Evolutionary conservation across 2,888 invertebrate species (phyloP).

Genomic region (Tenthredo distinguenda): DNA sequence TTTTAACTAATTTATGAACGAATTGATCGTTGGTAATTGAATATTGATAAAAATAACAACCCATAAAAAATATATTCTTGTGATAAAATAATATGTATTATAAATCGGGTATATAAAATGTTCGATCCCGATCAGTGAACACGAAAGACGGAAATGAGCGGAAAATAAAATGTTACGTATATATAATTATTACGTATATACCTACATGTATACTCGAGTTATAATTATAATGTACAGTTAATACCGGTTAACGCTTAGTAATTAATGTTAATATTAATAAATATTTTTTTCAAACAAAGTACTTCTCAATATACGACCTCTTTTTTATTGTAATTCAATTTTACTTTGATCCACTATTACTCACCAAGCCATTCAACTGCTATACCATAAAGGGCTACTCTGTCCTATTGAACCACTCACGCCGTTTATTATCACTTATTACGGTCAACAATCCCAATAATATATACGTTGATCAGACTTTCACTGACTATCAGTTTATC

Average conservation of each 20-base stretch:
- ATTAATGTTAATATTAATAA: conserved; percentile 40
- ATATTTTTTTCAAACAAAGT: conserved; percentile 41
- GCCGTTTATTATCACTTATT: conserved; percentile 9
- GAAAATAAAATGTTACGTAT: neutral
- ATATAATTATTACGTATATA: neutral
- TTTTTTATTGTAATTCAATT: conserved; percentile 29
- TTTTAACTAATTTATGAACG: neutral
- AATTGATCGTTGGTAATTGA: neutral
- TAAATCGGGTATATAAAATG: neutral
- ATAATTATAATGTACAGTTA: conserved; percentile 22
- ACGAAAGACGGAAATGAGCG: neutral
- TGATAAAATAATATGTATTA: conserved; percentile 19
- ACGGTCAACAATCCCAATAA: conserved; percentile 18
- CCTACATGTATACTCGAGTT: neutral
- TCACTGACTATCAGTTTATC: neutral
- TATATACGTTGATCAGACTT: neutral
- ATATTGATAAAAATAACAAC: neutral
- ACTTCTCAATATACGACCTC: neutral
- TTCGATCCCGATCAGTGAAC: neutral
- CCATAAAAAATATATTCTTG: neutral
- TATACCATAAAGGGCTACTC: conserved; percentile 1
- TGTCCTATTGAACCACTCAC: conserved; percentile 3
- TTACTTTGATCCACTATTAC: conserved; percentile 24
- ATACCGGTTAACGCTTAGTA: conserved; percentile 35
- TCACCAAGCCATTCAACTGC: conserved; percentile 41